phyloP scores from a whole-genome alignment of 1,140 invertebrate species.

The Drosophila dunni region DNA sequence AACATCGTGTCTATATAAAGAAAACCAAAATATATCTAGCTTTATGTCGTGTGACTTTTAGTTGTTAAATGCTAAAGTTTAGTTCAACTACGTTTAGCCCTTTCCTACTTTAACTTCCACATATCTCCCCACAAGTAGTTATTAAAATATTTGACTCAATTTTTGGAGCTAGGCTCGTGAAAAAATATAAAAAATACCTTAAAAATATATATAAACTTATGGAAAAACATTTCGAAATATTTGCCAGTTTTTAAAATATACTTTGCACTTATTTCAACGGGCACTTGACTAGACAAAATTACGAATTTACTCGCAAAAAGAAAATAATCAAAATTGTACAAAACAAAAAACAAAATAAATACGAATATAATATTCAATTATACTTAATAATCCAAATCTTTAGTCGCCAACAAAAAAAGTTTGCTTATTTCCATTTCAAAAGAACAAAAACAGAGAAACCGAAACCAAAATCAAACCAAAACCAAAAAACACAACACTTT shows the following conservation, averaged over 20 bases:
- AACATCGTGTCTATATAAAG: neutral
- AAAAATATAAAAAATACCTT: constrained; percentile 14
- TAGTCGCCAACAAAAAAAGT: constrained; percentile 24
- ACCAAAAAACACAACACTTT: constrained; percentile 46
- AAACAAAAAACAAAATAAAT: constrained; percentile 36
- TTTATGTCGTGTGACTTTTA: constrained; percentile 38
- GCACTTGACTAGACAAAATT: constrained; percentile 57
- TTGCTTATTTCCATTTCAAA: constrained; percentile 30
- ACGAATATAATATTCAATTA: constrained; percentile 48
- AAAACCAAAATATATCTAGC: constrained; percentile 13
- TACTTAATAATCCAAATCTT: constrained; percentile 25
- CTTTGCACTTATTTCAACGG: constrained; percentile 69
- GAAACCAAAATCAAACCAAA: constrained; percentile 5
- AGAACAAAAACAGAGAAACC: constrained; percentile 2
- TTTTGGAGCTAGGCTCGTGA: constrained; percentile 41
- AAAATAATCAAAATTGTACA: constrained; percentile 55
- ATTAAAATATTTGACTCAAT: constrained; percentile 37
- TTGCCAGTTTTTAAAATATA: constrained; percentile 45
- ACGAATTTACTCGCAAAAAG: constrained; percentile 70
- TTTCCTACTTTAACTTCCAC: constrained; percentile 43
- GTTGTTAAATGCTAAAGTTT: constrained; percentile 16
- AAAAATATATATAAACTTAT: constrained; percentile 4
- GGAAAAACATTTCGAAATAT: constrained; percentile 25
- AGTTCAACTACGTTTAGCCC: neutral
- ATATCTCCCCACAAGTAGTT: constrained; percentile 61